Evolutionary conservation across 2,113 vertebrate genomes (phyloP), one percentile per base, ranked within the genome.

Genomic region (Megaceryle maxima): DNA sequence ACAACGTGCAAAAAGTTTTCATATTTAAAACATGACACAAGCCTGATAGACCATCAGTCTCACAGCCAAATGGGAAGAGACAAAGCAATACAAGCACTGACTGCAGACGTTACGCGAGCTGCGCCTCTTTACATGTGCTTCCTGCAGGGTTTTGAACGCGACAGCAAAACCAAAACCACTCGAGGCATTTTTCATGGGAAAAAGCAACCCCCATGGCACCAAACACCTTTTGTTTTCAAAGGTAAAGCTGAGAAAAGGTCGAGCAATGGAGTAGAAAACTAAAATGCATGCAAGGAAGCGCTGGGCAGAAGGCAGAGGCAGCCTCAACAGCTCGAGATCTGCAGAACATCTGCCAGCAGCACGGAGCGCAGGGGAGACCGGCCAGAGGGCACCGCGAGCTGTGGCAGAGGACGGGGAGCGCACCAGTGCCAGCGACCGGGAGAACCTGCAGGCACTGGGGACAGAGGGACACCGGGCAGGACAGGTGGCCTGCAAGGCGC

Each of bases 11-110:
- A 33, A 89, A 88, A 57, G n/a, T 57, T 78, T 87, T 90, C 75
- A 39, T 78, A 83, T 93, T 87, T 97, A 88, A 94, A 93, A 82
- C 28, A 51, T 24, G 59, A 73, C 29, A 87, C 29, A 50, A 83
- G 67, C 57, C 57, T 29, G 62, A 56, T 5, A 84, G 51, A 59
- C n/a, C 44, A 21, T 26, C 62, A 25, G 57, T 35, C 69, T 66
- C 75, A 12, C n/a, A 75, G 88, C 69, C 70, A 56, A 39, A 24
- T 18, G 59, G 19, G 35, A 20, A n/a, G 74, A 90, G 62, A 64
- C 20, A 63, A 60, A 37, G 68, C 53, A 35, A 33, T 11, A 64
- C 1, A 10, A 62, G 74, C 55, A 6, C 62, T 28, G 79, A 16
- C 51, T 39, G 56, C 12, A 1, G 14, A 5, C 4, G 2, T 41